A percentile compares a stretch with the other conserved stretches of the same genome.
These are phyloP conservation scores for Leptopilina syphax DNA, from an alignment of 2,888 invertebrate genomes.

Conservation along the genomic window DNA sequence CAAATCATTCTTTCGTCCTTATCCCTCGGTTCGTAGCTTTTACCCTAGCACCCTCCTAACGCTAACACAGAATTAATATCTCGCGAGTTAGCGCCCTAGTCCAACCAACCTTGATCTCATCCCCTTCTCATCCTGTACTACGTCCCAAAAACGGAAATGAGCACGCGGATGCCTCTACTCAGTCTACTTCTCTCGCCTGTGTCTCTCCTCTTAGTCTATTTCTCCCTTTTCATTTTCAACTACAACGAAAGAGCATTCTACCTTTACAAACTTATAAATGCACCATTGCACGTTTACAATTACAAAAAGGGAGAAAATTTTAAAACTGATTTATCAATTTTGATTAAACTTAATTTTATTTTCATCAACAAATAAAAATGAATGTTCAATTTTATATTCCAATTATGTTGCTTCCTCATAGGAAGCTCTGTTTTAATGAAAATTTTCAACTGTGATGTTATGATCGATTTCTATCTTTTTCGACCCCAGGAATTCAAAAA, in stretches of 20 bases:
- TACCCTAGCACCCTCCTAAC: conserved; percentile 72
- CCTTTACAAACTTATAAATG: conserved; percentile 45
- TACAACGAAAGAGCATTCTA: conserved; percentile 51
- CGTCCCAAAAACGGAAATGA: conserved; percentile 75
- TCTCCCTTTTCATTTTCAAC: conserved; percentile 41
- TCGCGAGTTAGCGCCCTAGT: conserved; percentile 74
- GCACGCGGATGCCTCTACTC: conserved; percentile 75
- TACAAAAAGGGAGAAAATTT: conserved; percentile 48
- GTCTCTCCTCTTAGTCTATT: conserved; percentile 45
- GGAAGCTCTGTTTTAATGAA: too few relatives aligned
- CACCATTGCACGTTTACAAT: conserved; percentile 46
- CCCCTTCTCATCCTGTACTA: conserved; percentile 61
- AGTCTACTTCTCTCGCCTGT: conserved; percentile 50
- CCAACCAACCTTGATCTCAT: conserved; percentile 46
- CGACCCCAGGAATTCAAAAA: too few relatives aligned
- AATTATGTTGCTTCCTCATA: too few relatives aligned
- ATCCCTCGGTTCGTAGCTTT: conserved; percentile 70
- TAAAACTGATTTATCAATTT: conserved; percentile 66
- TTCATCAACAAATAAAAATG: neutral
- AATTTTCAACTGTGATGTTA: too few relatives aligned
- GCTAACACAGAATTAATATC: conserved; percentile 77
- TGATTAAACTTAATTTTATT: conserved; percentile 58
- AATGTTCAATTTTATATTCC: too few relatives aligned
- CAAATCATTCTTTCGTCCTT: conserved; percentile 54
- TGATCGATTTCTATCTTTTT: too few relatives aligned